phyloP scores from a whole-genome alignment of 2,797 vertebrate genomes.

The Rhinophrynus dorsalis region DNA sequence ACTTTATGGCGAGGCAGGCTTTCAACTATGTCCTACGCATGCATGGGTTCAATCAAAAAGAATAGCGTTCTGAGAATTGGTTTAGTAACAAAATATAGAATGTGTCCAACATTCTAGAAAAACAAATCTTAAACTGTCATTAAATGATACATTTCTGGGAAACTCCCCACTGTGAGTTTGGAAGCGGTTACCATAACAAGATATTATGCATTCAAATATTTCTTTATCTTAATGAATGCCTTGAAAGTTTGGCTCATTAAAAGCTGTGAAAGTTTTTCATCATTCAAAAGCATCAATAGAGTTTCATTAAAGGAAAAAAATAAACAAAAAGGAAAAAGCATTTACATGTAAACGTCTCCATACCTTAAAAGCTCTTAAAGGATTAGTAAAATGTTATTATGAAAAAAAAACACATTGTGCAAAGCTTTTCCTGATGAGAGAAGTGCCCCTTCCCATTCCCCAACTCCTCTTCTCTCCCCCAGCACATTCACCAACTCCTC shows the following conservation, averaged over 20 bases:
- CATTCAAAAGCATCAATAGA: no score
- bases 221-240: neutral
- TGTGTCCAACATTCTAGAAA: constrained; percentile 16
- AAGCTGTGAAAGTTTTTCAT: neutral
- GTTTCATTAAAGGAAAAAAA: no score
- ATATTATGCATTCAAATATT: constrained; percentile 12
- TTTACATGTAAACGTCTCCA: no score
- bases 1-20: neutral
- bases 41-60: constrained; percentile 35
- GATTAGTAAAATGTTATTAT: no score
- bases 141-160: constrained; percentile 39
- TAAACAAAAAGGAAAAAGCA: no score
- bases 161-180: constrained; percentile 24
- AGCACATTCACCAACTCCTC: no score
- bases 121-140: constrained; percentile 39
- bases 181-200: neutral
- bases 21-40: constrained; percentile 3
- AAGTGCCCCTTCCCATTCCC: no score
- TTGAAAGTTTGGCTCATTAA: neutral
- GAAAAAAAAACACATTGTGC: no score
- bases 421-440: no score
- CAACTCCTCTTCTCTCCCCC: no score
- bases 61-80: constrained; percentile 34
- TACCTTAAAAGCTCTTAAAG: no score
- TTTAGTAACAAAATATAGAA: constrained; percentile 42